Evolutionary conservation across 2,797 vertebrate genomes (phyloP).

Genomic region (Falco concolor): DNA sequence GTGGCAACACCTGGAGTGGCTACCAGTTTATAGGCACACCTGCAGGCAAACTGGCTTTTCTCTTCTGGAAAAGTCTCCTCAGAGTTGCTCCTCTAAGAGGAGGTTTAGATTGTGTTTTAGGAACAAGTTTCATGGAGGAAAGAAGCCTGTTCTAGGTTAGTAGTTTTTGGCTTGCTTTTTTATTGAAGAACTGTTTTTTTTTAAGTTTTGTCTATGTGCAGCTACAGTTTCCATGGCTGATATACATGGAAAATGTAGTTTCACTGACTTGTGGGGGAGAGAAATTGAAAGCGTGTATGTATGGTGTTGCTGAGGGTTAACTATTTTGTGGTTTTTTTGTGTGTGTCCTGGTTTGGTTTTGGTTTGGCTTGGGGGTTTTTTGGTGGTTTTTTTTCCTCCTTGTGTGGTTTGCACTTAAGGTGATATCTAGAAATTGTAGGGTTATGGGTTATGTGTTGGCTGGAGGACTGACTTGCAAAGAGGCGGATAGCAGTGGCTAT

Average conservation of each 20-base stretch:
- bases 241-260: neutral
- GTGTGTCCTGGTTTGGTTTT: neutral
- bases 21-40: neutral
- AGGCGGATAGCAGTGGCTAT: neutral
- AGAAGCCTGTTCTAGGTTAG: neutral
- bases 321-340: neutral
- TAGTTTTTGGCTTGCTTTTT: neutral
- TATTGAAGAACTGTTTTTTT: neutral
- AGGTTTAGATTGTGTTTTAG: neutral
- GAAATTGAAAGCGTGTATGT: neutral
- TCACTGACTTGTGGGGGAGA: neutral
- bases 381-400: neutral
- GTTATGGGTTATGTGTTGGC: neutral
- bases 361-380: no score
- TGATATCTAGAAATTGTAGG: neutral
- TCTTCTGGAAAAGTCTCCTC: rapidly evolving
- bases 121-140: neutral
- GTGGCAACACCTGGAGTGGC: neutral
- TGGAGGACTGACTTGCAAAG: neutral
- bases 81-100: neutral
- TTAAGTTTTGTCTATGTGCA: neutral
- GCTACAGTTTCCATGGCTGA: neutral
- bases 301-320: neutral
- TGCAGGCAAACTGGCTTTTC: rapidly evolving
- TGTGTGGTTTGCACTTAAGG: neutral